Conservation (phyloP, 2,797 vertebrate species). For the Gobio occitaniae region DNA sequence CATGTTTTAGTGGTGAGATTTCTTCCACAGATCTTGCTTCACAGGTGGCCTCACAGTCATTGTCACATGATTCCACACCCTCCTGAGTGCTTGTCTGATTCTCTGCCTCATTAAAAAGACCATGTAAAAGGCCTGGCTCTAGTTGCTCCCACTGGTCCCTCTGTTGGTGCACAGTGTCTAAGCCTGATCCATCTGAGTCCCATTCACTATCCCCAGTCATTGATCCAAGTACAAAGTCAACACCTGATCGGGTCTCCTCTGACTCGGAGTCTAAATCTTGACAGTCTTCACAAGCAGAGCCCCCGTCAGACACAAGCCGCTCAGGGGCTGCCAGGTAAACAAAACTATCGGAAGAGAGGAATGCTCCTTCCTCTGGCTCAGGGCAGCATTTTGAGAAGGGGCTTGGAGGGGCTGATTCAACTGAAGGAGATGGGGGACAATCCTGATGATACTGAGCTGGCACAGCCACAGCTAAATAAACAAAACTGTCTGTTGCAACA, state of each 20-base stretch:
- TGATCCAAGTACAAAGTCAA: conserved; percentile 80
- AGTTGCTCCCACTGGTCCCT: conserved; percentile 78
- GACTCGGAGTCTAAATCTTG: conserved; percentile 80
- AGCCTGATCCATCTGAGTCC: conserved; percentile 78
- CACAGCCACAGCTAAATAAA: conserved; percentile 81
- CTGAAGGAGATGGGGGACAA: conserved; percentile 75
- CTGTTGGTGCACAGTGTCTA: conserved; percentile 62
- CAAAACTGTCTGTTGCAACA: conserved; percentile 82
- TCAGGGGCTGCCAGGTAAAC: conserved; percentile 86
- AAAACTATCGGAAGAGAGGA: conserved; percentile 81
- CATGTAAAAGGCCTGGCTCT: conserved; percentile 77
- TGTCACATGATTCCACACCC: conserved; percentile 38
- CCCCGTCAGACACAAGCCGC: conserved; percentile 68
- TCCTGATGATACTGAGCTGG: conserved; percentile 71
- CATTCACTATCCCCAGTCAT: conserved; percentile 83
- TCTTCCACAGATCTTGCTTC: conserved; percentile 60
- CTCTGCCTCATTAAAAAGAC: conserved; percentile 72
- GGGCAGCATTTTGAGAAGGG: conserved; percentile 71
- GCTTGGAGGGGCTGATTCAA: conserved; percentile 75
- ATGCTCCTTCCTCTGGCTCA: conserved; percentile 71
- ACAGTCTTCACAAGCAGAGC: conserved; percentile 75
- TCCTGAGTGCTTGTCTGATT: conserved; percentile 43
- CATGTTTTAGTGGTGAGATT: conserved; percentile 39
- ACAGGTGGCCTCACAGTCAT: conserved; percentile 49
- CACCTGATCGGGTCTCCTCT: conserved; percentile 78